Evolutionary conservation across 2,113 vertebrate genomes (phyloP), one percentile per base, ranked within the genome.

Genomic region (Smithornis capensis): DNA sequence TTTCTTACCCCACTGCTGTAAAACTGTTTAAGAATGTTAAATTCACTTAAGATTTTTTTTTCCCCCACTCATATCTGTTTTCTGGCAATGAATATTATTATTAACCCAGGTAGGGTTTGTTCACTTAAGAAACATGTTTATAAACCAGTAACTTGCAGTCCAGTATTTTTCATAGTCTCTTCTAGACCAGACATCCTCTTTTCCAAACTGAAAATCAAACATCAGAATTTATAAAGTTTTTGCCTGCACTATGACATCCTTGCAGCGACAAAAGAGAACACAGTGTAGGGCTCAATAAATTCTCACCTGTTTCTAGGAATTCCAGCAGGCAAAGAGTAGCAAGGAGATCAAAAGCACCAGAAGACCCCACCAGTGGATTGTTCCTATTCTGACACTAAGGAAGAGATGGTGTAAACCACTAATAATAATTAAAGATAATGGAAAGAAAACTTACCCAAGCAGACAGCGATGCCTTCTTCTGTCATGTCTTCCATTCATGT

Each of bases 361-460:
- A 81, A 84, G 59, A 89, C 29, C 63, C 53, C 42, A 75, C 10
- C 53, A 59, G 56, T 29, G 64, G 62, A 29, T 19, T 24, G 37
- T 19, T 89, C 85, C 70, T 68, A 17, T 53, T 74, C 44, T 47
- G 47, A 87, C 33, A 10, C 35, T 15, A 12, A 57, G 40, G 11
- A 52, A 82, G 56, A 40, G 49, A 35, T 0, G 3, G 75, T 81
- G 45, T 31, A 83, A 88, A 89, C 21, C 9, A 35, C 55, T 47
- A 64, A 67, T 31, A 83, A 93, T 60, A 71, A 91, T 80, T 53
- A 60, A 71, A 89, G 83, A 33, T 31, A 89, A 86, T 0, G 0
- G 73, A 84, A 85, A 75, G 59, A 56, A 89, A 95, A 96, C 95
- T 97, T 91, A 97, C 97, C 96, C 19, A 79, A 82, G 95, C 76